Evolutionary conservation across 2,888 invertebrate genomes (phyloP).

Genomic region (Gymnoscelis rufifasciata): DNA sequence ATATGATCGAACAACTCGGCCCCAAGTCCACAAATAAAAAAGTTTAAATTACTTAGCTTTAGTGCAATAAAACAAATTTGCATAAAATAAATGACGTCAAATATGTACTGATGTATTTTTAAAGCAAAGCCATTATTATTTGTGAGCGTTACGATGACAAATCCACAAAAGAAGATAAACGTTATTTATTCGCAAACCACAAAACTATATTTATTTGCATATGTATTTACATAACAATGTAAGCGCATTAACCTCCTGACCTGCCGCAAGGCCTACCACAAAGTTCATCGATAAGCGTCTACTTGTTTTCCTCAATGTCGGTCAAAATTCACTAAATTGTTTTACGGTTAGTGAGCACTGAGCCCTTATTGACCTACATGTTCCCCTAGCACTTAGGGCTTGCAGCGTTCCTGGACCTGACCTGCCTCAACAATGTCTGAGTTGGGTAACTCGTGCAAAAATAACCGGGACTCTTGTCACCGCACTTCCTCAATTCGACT

Average conservation of each 20-base stretch:
- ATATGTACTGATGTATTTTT: background rate
- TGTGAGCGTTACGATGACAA: constrained; percentile 15
- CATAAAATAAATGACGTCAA: background rate
- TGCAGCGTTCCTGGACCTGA: constrained; percentile 68
- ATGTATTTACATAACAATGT: constrained; percentile 43
- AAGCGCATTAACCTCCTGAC: constrained; percentile 63
- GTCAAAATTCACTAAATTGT: constrained; percentile 35
- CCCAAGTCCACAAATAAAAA: background rate
- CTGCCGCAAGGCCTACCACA: constrained; percentile 57
- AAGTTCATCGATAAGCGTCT: constrained; percentile 45
- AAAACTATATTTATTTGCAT: constrained; percentile 31
- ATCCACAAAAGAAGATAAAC: constrained; percentile 11
- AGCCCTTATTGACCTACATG: constrained; percentile 67
- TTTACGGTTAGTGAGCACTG: constrained; percentile 31
- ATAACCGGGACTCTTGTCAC: constrained; percentile 58
- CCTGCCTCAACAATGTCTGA: constrained; percentile 62
- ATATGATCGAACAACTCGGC: background rate
- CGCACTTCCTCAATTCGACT: constrained; percentile 43
- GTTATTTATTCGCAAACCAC: constrained; percentile 17
- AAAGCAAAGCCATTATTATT: constrained; percentile 1
- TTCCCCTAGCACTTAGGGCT: constrained; percentile 70
- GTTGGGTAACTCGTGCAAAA: constrained; percentile 58
- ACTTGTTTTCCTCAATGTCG: constrained; percentile 30
- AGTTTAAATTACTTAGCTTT: background rate
- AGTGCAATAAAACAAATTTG: background rate